Evolutionary conservation across 2,797 vertebrate species (phyloP).

Genomic region (Protosalanx chinensis): DNA sequence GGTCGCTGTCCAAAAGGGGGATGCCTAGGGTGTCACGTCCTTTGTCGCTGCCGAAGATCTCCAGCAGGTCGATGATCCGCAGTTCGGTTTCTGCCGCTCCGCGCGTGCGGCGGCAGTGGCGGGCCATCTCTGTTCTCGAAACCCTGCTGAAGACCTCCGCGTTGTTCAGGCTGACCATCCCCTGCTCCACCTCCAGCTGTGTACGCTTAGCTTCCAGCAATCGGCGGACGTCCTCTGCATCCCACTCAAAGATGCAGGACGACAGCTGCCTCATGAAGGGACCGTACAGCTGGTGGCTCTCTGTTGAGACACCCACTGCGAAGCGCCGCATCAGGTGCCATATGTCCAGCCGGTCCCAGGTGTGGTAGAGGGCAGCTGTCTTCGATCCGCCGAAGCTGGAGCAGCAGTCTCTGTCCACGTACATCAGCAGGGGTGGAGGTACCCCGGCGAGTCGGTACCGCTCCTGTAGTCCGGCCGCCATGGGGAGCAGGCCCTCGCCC

Average conservation of each 20-base stretch:
- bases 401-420: constrained; percentile 7
- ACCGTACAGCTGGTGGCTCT: too few relatives aligned
- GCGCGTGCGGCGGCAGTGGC: not conserved
- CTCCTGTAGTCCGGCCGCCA: not conserved
- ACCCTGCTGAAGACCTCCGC: too few relatives aligned
- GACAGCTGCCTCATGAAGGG: too few relatives aligned
- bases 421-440: not conserved
- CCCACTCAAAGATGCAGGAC: too few relatives aligned
- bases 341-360: constrained; percentile 13
- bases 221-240: not conserved
- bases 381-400: not conserved
- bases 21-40: not conserved
- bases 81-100: not conserved
- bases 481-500: not conserved
- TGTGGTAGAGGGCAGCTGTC: not conserved
- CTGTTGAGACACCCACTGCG: not conserved
- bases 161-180: too few relatives aligned
- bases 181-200: too few relatives aligned
- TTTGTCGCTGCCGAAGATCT: not conserved
- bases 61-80: not conserved
- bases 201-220: not conserved
- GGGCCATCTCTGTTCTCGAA: not conserved
- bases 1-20: not conserved
- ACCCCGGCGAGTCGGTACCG: not conserved
- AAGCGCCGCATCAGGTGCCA: constrained; percentile 20